These are phyloP conservation scores for Bombyx mandarina DNA, from an alignment of 1,140 invertebrate species.

Conservation along the genomic window DNA sequence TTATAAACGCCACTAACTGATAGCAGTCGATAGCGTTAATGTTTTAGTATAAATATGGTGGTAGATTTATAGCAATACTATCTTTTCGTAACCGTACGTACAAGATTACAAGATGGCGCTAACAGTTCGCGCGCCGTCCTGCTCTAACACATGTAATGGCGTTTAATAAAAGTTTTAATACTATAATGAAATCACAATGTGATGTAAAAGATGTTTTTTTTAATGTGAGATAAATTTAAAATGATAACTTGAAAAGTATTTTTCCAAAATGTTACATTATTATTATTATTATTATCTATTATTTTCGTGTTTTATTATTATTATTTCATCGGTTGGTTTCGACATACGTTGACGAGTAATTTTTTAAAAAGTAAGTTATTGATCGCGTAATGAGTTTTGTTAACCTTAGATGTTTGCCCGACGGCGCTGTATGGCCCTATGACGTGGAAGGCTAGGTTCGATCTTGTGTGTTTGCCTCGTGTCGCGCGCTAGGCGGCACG, in stretches of 20 bases:
- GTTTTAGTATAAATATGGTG: too few relatives aligned
- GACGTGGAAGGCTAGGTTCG: not conserved
- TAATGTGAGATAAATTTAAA: conserved; percentile 58
- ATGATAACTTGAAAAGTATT: conserved; percentile 62
- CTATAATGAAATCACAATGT: conserved; percentile 54
- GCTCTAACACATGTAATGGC: too few relatives aligned
- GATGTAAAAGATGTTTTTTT: conserved; percentile 63
- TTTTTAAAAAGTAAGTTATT: conserved; percentile 46
- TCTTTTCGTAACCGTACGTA: too few relatives aligned
- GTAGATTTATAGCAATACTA: too few relatives aligned
- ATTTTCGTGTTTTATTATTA: conserved; percentile 46
- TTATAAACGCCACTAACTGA: conserved; percentile 9
- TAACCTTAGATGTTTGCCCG: conserved; percentile 11
- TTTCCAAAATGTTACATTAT: conserved; percentile 56
- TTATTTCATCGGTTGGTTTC: conserved; percentile 36
- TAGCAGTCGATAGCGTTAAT: too few relatives aligned
- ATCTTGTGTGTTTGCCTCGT: too few relatives aligned
- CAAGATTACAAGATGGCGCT: too few relatives aligned
- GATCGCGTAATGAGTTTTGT: conserved; percentile 35
- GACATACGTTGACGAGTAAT: conserved; percentile 41
- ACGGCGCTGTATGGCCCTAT: conserved; percentile 12
- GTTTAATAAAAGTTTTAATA: conserved; percentile 25
- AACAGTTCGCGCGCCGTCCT: too few relatives aligned
- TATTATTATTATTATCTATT: too few relatives aligned
- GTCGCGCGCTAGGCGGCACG: too few relatives aligned